Conservation (phyloP, 2,113 vertebrate genomes). For the Cololabis saira region DNA sequence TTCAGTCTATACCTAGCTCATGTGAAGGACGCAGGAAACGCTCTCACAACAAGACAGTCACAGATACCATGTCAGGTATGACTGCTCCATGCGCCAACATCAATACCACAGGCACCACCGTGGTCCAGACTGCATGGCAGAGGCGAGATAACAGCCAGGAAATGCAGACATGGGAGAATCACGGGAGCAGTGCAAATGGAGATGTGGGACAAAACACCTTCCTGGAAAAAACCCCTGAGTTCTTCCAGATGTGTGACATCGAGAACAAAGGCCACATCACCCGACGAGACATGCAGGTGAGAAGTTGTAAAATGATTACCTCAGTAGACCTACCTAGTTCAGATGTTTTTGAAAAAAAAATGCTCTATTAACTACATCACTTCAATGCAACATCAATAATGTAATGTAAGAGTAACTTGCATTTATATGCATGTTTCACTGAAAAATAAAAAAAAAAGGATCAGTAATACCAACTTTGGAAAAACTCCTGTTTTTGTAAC, state of each 20-base stretch:
- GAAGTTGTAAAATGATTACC: not conserved
- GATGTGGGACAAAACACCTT: slow-evolving; percentile 67
- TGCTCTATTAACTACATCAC: too few relatives aligned
- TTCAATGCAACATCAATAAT: too few relatives aligned
- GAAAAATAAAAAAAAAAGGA: not conserved
- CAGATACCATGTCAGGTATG: slow-evolving; percentile 73
- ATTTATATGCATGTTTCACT: too few relatives aligned
- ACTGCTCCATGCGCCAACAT: slow-evolving; percentile 33
- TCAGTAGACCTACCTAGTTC: too few relatives aligned
- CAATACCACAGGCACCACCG: slow-evolving; percentile 4
- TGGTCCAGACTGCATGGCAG: slow-evolving; percentile 15
- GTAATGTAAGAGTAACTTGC: too few relatives aligned
- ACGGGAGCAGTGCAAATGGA: slow-evolving; percentile 5
- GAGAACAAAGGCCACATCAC: slow-evolving; percentile 92
- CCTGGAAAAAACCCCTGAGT: slow-evolving; percentile 86
- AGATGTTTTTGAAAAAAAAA: too few relatives aligned
- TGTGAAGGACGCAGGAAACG: slow-evolving; percentile 51
- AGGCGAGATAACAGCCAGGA: slow-evolving; percentile 3
- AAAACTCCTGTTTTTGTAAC: not conserved
- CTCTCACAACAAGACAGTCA: slow-evolving; percentile 9
- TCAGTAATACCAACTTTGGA: not conserved
- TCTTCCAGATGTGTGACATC: slow-evolving; percentile 91
- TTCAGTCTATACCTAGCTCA: slow-evolving; percentile 43
- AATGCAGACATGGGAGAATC: not conserved
- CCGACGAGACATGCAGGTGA: slow-evolving; percentile 91